Conservation (phyloP, 2,888 invertebrate genomes). For the Nebria brevicollis region DNA sequence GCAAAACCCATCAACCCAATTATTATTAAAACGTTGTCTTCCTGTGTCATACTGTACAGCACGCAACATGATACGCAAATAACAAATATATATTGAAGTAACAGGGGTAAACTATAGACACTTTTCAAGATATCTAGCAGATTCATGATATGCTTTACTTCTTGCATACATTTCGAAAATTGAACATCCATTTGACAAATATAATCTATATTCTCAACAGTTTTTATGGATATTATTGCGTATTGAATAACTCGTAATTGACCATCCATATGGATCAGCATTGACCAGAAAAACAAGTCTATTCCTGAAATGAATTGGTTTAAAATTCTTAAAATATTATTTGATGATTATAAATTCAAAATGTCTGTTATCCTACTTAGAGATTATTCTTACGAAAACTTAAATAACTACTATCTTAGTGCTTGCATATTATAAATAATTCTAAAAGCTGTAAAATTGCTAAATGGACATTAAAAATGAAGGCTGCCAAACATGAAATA, state of each 20-base stretch:
- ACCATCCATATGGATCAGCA: conserved; percentile 36
- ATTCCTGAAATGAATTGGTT: conserved; percentile 10
- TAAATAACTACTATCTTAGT: too few relatives aligned
- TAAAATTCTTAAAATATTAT: background rate
- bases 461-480: too few relatives aligned
- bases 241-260: conserved; percentile 37
- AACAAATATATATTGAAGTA: conserved; percentile 35
- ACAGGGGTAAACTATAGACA: conserved; percentile 24
- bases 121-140: conserved; percentile 15
- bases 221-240: conserved; percentile 20
- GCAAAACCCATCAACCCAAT: conserved; percentile 33
- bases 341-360: too few relatives aligned
- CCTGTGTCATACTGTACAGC: conserved; percentile 28
- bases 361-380: too few relatives aligned
- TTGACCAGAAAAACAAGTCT: conserved; percentile 37
- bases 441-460: too few relatives aligned
- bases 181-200: conserved; percentile 31
- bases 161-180: conserved; percentile 31
- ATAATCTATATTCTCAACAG: conserved; percentile 11
- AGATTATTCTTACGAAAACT: too few relatives aligned
- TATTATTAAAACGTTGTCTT: conserved; percentile 30
- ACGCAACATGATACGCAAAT: conserved; percentile 35
- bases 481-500: too few relatives aligned
- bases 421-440: too few relatives aligned
- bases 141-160: conserved; percentile 24